phyloP scores from a whole-genome alignment of 2,888 invertebrate species.

The Phrixothrix hirtus region DNA sequence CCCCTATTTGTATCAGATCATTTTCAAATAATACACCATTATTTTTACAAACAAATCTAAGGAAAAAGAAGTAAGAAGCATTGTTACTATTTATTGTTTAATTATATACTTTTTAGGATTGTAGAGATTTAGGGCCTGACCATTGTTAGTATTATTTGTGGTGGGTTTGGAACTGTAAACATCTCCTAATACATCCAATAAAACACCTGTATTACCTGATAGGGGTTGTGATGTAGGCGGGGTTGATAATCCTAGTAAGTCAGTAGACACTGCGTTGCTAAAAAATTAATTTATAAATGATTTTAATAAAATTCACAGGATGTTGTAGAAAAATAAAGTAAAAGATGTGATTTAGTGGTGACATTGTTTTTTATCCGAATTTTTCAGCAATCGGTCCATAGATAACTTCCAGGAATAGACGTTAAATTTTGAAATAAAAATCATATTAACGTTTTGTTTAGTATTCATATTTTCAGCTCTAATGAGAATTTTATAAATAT shows the following conservation, averaged over 20 bases:
- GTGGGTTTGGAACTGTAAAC: conserved; percentile 71
- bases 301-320: too few relatives aligned
- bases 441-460: too few relatives aligned
- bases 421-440: too few relatives aligned
- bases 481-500: too few relatives aligned
- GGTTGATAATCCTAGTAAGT: conserved; percentile 85
- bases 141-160: conserved; percentile 51
- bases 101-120: conserved; percentile 81
- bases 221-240: conserved; percentile 75
- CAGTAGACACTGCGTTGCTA: conserved; percentile 63
- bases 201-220: conserved; percentile 71
- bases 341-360: too few relatives aligned
- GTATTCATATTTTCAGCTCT: too few relatives aligned
- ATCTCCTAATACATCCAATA: conserved; percentile 91
- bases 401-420: too few relatives aligned
- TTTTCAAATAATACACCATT: conserved; percentile 99
- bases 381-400: too few relatives aligned
- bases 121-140: conserved; percentile 68
- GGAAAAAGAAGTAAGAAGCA: too few relatives aligned
- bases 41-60: conserved; percentile 89
- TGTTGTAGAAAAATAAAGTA: too few relatives aligned
- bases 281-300: conserved; percentile 1
- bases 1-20: conserved; percentile 95
- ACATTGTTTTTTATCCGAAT: too few relatives aligned
- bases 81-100: too few relatives aligned